These are phyloP conservation scores for Aulostomus chinensis DNA, from an alignment of 2,797 vertebrate genomes.

Conservation along the genomic window DNA sequence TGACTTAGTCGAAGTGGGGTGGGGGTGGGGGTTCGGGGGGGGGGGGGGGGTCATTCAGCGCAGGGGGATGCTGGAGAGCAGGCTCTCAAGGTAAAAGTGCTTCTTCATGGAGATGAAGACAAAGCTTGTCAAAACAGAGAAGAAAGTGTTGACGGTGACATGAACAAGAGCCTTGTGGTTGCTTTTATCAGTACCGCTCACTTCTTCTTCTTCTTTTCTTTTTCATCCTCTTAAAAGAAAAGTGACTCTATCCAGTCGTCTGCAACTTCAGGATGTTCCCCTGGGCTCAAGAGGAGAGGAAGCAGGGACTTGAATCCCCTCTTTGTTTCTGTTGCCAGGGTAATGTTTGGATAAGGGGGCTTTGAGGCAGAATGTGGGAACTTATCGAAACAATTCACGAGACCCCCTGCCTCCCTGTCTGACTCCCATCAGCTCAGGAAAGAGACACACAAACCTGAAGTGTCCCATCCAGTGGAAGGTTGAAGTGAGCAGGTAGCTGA, in stretches of 20 bases:
- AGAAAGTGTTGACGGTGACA: background rate
- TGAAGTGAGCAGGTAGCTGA: constrained; percentile 29
- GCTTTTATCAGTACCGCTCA: background rate
- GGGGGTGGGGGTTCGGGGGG: too few relatives aligned
- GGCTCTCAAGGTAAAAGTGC: constrained; percentile 18
- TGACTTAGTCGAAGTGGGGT: constrained; percentile 24
- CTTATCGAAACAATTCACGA: constrained; percentile 67
- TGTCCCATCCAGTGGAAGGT: constrained; percentile 6
- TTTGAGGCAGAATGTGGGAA: constrained; percentile 67
- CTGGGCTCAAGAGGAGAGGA: constrained; percentile 58
- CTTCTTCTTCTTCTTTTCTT: constrained; percentile 11
- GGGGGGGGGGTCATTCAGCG: constrained; percentile 36
- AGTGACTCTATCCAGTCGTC: constrained; percentile 30
- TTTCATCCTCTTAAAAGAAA: constrained; percentile 4
- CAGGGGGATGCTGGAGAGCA: constrained; percentile 42
- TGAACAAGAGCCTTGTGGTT: background rate
- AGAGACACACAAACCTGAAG: constrained; percentile 1
- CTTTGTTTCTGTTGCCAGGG: constrained; percentile 76
- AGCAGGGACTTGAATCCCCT: constrained; percentile 66
- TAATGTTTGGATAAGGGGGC: constrained; percentile 73
- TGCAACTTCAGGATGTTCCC: constrained; percentile 72
- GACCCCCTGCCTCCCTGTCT: constrained; percentile 54
- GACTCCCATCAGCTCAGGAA: constrained; percentile 43
- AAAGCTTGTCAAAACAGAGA: constrained; percentile 14
- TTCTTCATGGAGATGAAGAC: constrained; percentile 32